A percentile compares a stretch with the other conserved stretches of the same genome.
Evolutionary conservation across 2,113 vertebrate species (phyloP).

Genomic region (Eolophus roseicapilla): DNA sequence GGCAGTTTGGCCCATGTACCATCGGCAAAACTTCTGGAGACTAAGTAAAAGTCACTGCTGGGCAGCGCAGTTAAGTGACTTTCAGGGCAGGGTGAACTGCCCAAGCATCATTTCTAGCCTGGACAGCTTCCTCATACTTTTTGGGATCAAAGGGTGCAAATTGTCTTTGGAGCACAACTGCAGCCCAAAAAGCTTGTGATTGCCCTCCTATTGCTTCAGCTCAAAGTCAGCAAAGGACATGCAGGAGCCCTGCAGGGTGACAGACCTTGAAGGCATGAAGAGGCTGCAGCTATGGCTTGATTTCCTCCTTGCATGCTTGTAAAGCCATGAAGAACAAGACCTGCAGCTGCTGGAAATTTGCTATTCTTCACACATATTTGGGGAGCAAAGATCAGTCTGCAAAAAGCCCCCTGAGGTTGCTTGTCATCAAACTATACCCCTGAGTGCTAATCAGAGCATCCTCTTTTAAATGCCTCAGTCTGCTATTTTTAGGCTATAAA

Average conservation of each 20-base stretch:
- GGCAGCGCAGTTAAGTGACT: background rate
- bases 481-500: background rate
- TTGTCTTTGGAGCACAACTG: background rate
- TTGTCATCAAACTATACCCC: background rate
- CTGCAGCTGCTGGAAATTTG: background rate
- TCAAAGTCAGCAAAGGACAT: background rate
- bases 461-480: background rate
- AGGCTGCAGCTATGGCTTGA: background rate
- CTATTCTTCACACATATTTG: background rate
- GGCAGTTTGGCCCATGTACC: background rate
- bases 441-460: background rate
- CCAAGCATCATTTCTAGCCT: background rate
- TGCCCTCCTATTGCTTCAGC: background rate
- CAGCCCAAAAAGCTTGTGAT: background rate
- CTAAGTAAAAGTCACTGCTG: background rate
- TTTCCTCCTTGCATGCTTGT: background rate
- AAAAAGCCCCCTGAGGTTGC: background rate
- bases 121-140: background rate
- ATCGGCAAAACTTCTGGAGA: background rate
- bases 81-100: background rate
- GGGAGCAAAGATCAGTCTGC: background rate
- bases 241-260: background rate
- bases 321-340: background rate
- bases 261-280: rapidly evolving
- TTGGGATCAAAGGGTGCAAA: background rate